These are phyloP conservation scores for Aulostomus chinensis DNA, from an alignment of 2,797 vertebrate species.

Conservation along the genomic window DNA sequence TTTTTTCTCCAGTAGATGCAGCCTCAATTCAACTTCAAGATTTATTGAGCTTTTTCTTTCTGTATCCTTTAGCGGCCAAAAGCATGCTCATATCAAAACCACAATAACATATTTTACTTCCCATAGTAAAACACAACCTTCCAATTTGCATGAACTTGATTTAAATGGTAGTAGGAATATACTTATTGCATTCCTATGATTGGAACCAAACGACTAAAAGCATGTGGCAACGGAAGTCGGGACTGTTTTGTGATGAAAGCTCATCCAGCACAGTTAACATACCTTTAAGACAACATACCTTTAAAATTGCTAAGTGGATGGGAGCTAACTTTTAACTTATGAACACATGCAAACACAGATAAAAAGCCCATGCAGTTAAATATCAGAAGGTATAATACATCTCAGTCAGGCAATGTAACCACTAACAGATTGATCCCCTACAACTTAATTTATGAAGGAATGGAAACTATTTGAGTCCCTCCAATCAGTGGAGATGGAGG, in stretches of 20 bases:
- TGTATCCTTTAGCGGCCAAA: conserved; percentile 10
- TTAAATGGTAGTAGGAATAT: conserved; percentile 25
- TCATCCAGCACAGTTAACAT: conserved; percentile 22
- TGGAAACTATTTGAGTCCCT: conserved; percentile 70
- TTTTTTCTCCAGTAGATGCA: not conserved
- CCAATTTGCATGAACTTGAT: conserved; percentile 41
- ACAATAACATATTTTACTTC: conserved; percentile 2
- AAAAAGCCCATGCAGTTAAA: conserved; percentile 42
- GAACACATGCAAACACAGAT: conserved; percentile 5
- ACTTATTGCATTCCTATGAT: conserved; percentile 17
- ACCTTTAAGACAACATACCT: conserved; percentile 33
- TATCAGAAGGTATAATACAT: conserved; percentile 34
- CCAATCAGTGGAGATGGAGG: conserved; percentile 67
- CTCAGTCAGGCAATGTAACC: conserved; percentile 61
- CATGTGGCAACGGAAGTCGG: conserved; percentile 32
- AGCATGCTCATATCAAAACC: not conserved
- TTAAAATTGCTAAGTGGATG: conserved; percentile 33
- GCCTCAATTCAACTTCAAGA: conserved; percentile 1
- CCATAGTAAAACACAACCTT: conserved; percentile 15
- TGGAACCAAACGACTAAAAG: conserved; percentile 23
- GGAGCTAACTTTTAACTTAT: conserved; percentile 17
- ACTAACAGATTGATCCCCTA: conserved; percentile 71
- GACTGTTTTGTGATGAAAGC: conserved; percentile 42
- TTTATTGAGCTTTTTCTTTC: conserved; percentile 4
- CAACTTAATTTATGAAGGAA: conserved; percentile 68